A percentile compares a stretch with the other conserved stretches of the same genome.
Evolutionary conservation across 1,140 invertebrate genomes (phyloP).

Genomic region (Drosophila repleta): DNA sequence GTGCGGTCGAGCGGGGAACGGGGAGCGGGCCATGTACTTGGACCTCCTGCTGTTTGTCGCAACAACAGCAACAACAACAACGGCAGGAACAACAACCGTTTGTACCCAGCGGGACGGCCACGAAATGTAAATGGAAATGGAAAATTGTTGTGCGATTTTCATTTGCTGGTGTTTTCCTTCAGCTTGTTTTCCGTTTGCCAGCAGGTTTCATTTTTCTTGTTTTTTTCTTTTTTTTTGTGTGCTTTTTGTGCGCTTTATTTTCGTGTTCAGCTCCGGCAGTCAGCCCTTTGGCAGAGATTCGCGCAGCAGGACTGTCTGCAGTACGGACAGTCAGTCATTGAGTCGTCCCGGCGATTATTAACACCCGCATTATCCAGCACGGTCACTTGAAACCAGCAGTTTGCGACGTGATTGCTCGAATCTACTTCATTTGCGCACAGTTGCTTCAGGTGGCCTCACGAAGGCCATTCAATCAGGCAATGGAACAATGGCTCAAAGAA

Average conservation of each 20-base stretch:
- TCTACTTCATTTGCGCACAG: not conserved
- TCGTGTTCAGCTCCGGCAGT: not conserved
- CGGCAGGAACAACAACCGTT: not conserved
- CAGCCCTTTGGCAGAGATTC: constrained; percentile 10
- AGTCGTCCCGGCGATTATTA: not conserved
- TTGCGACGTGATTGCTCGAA: not conserved
- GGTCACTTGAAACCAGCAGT: not conserved
- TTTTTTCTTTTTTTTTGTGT: not conserved
- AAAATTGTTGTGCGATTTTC: constrained; percentile 23
- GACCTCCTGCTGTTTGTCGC: constrained; percentile 18
- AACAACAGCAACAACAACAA: not conserved
- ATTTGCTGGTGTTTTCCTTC: not conserved
- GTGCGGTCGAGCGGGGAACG: not conserved
- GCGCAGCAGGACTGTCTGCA: constrained; percentile 2
- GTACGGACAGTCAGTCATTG: not conserved
- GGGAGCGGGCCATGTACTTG: not conserved
- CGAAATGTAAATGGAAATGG: constrained; percentile 24
- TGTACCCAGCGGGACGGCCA: constrained; percentile 6
- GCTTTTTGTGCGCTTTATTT: not conserved
- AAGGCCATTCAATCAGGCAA: too few species aligned
- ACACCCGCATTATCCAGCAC: not conserved
- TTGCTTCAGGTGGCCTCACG: too few species aligned
- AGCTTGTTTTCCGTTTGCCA: constrained; percentile 11
- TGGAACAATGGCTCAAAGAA: too few species aligned
- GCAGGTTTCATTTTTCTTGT: not conserved